Percentiles rank a stretch among this genome's conserved stretches.
Conservation (phyloP, 1,140 invertebrate genomes). For the Ptiloglossa arizonensis region DNA sequence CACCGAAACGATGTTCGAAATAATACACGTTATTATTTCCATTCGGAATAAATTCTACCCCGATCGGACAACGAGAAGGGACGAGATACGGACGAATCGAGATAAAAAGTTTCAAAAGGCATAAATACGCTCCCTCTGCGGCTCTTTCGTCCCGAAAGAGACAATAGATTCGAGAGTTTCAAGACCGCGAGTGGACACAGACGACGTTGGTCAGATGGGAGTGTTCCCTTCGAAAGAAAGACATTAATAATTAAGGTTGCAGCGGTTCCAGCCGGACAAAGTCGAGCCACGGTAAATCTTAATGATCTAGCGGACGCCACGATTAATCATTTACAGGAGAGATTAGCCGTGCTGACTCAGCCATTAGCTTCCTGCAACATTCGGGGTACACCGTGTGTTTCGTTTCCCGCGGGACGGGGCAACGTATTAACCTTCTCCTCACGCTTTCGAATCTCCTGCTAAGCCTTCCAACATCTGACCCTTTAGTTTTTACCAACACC, state of each 20-base stretch:
- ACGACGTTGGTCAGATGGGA: background rate
- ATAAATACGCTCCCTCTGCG: too few species aligned
- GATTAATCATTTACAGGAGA: slow-evolving; percentile 34
- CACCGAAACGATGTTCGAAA: too few species aligned
- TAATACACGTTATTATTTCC: too few species aligned
- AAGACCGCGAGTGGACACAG: background rate
- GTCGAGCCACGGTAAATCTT: slow-evolving; percentile 7
- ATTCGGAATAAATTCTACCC: too few species aligned
- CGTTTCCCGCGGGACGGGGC: slow-evolving; percentile 11
- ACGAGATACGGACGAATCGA: too few species aligned
- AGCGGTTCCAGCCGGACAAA: background rate
- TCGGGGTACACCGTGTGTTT: slow-evolving; percentile 9
- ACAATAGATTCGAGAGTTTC: background rate
- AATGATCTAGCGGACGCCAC: slow-evolving; percentile 32
- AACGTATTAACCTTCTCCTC: slow-evolving; percentile 18
- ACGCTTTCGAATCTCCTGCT: slow-evolving; percentile 42
- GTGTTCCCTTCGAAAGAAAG: background rate
- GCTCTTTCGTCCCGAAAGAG: too few species aligned
- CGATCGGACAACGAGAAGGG: too few species aligned
- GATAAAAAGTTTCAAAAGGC: too few species aligned
- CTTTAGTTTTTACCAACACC: slow-evolving; percentile 2
- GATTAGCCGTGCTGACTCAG: slow-evolving; percentile 36
- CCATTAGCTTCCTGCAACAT: background rate
- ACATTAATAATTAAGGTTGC: slow-evolving; percentile 17
- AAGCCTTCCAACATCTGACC: slow-evolving; percentile 3